Evolutionary conservation across 2,797 vertebrate genomes (phyloP).

Genomic region (Cossypha dichroa): DNA sequence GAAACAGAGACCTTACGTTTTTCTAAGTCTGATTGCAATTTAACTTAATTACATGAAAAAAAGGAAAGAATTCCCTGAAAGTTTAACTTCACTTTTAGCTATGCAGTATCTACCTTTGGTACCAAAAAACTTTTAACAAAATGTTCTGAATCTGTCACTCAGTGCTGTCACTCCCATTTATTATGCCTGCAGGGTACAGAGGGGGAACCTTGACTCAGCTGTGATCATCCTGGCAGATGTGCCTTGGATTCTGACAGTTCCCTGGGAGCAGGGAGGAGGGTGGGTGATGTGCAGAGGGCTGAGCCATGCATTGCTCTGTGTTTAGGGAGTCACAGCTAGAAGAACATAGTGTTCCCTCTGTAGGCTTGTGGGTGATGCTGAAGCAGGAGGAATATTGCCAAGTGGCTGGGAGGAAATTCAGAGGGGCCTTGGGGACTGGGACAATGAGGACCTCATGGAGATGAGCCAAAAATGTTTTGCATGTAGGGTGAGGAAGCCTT

Average conservation of each 20-base stretch:
- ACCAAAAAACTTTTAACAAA: not conserved
- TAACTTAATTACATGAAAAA: not conserved
- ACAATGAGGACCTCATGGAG: not conserved
- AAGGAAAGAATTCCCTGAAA: not conserved
- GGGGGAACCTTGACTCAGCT: not conserved
- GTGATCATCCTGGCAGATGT: not conserved
- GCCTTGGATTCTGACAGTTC: not conserved
- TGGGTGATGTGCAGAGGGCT: not conserved
- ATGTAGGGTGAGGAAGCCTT: rapidly evolving
- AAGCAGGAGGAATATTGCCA: not conserved
- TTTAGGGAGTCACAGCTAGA: not conserved
- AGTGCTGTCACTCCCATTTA: not conserved
- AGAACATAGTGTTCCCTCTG: rapidly evolving
- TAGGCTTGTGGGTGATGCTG: not conserved
- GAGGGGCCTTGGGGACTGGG: not conserved
- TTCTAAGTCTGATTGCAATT: not conserved
- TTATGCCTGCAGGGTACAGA: not conserved
- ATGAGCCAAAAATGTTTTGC: not conserved
- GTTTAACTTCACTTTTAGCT: not conserved
- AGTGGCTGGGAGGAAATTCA: not conserved
- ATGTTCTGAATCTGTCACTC: not conserved
- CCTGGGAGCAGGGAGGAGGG: rapidly evolving
- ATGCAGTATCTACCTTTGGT: not conserved
- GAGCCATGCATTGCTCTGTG: rapidly evolving
- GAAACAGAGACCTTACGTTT: not conserved